phyloP scores from a whole-genome alignment of 2,113 vertebrate genomes.

The Murina feae region DNA sequence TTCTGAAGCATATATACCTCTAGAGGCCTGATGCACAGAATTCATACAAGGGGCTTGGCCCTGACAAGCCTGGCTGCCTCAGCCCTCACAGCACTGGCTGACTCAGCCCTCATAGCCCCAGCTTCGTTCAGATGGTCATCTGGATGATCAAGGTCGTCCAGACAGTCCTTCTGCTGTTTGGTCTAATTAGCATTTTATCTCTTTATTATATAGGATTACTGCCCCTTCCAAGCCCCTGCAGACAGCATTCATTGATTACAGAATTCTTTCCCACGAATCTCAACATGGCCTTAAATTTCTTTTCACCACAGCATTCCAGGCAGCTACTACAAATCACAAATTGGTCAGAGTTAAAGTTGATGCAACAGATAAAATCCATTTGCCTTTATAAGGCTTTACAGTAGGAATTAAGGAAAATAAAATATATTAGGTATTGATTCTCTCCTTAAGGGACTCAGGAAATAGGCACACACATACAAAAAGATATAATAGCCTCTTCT shows the following conservation, averaged over 20 bases:
- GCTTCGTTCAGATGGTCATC: too few species aligned
- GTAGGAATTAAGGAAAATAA: constrained; percentile 23
- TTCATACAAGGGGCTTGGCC: too few species aligned
- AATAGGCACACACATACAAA: neutral
- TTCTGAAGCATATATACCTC: neutral
- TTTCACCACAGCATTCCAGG: neutral
- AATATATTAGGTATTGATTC: constrained; percentile 43
- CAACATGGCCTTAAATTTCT: neutral
- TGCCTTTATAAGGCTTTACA: neutral
- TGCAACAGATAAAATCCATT: constrained; percentile 37
- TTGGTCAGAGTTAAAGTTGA: neutral
- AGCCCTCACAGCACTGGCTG: too few species aligned
- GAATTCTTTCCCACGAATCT: neutral
- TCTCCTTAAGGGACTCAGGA: neutral
- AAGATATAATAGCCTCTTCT: neutral
- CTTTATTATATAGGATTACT: too few species aligned
- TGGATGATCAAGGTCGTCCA: too few species aligned
- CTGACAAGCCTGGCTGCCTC: too few species aligned
- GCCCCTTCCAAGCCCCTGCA: neutral
- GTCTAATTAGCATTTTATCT: too few species aligned
- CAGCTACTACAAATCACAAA: constrained; percentile 24
- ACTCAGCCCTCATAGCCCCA: too few species aligned
- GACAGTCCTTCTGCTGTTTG: too few species aligned
- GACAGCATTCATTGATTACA: neutral
- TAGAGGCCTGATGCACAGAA: too few species aligned